phyloP scores from a whole-genome alignment of 2,888 invertebrate species.

The Ellobium chinense region DNA sequence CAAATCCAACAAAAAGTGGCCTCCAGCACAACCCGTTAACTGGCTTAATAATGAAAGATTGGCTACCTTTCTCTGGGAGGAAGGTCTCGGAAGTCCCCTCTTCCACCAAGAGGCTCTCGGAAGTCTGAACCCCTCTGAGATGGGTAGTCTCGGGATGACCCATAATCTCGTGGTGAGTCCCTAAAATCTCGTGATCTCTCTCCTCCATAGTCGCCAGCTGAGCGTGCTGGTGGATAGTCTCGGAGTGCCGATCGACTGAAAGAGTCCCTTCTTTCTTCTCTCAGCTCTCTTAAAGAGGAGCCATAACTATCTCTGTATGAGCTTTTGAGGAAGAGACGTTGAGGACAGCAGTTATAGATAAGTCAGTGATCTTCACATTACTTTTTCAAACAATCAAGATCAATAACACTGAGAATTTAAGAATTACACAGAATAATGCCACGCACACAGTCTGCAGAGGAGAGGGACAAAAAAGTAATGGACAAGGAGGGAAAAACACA shows the following conservation, averaged over 20 bases:
- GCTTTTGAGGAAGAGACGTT: too few species aligned
- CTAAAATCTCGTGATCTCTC: constrained; percentile 28
- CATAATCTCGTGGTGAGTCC: constrained; percentile 28
- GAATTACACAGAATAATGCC: too few species aligned
- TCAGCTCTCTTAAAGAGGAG: constrained; percentile 24
- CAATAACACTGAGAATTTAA: too few species aligned
- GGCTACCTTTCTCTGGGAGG: constrained; percentile 9
- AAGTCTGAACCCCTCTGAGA: constrained; percentile 17
- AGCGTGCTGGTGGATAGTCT: constrained; percentile 27
- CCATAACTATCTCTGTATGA: constrained; percentile 30
- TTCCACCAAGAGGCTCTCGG: constrained; percentile 21
- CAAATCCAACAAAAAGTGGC: too few species aligned
- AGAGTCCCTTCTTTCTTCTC: constrained; percentile 30
- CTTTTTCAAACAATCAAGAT: too few species aligned
- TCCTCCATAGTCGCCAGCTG: constrained; percentile 10
- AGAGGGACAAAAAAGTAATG: too few species aligned
- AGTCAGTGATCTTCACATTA: too few species aligned
- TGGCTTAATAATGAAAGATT: not conserved
- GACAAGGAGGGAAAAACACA: not conserved
- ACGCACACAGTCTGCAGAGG: too few species aligned
- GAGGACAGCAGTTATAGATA: too few species aligned
- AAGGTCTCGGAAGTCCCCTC: constrained; percentile 24
- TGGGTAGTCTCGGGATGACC: constrained; percentile 17
- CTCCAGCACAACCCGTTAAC: too few species aligned
- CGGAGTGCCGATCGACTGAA: constrained; percentile 19